These are phyloP conservation scores for Brachypteracias leptosomus DNA, from an alignment of 2,113 vertebrate genomes.

Conservation along the genomic window DNA sequence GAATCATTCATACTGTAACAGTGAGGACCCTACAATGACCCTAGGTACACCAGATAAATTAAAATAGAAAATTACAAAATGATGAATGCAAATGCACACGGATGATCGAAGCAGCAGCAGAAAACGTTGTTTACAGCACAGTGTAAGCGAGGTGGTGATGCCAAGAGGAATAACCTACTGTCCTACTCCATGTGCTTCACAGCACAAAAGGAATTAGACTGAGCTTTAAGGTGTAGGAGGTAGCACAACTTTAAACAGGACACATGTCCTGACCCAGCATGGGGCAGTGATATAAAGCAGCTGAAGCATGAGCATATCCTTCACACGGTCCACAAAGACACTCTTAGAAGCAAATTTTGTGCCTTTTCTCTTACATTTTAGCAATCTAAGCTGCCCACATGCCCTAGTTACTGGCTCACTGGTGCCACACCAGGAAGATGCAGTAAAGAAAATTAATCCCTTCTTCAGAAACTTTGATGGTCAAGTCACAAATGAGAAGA, in stretches of 20 bases:
- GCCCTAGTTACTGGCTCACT: not conserved
- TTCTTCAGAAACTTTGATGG: not conserved
- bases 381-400: not conserved
- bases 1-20: not conserved
- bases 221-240: not conserved
- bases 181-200: not conserved
- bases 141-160: not conserved
- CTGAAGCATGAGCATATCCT: not conserved
- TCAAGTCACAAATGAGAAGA: not conserved
- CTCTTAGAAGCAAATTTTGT: not conserved
- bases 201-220: not conserved
- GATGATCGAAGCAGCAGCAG: not conserved
- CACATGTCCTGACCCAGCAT: not conserved
- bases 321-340: not conserved
- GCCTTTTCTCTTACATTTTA: not conserved
- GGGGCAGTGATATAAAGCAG: not conserved
- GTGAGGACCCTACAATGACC: not conserved
- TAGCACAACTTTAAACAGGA: not conserved
- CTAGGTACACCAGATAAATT: not conserved
- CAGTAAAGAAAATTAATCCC: not conserved
- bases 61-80: not conserved
- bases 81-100: not conserved
- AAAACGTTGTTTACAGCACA: not conserved
- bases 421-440: not conserved
- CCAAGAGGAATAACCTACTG: not conserved